phyloP scores from a whole-genome alignment of 2,113 vertebrate genomes.

The Misgurnus anguillicaudatus region DNA sequence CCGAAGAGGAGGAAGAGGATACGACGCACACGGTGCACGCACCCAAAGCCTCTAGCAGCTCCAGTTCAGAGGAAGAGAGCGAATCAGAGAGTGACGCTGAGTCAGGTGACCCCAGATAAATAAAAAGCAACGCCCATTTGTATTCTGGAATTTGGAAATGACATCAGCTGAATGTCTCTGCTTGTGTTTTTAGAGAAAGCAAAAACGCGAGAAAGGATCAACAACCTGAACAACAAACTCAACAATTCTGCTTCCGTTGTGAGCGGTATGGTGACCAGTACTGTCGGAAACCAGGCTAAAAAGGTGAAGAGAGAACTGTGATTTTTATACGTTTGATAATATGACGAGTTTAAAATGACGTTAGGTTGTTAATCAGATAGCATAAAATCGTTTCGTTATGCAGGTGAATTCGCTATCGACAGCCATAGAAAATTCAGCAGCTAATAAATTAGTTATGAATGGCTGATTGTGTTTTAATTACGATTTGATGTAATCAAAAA shows the following conservation, averaged over 20 bases:
- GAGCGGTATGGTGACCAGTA: conserved; percentile 62
- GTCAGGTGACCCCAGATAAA: conserved; percentile 65
- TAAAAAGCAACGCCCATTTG: background rate
- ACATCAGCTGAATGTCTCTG: background rate
- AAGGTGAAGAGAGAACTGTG: conserved; percentile 62
- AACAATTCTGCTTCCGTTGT: conserved; percentile 68
- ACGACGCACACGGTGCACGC: conserved; percentile 57
- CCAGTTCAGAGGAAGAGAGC: conserved; percentile 80
- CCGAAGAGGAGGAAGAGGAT: conserved; percentile 78
- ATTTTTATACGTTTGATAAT: too few relatives aligned
- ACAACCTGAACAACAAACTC: conserved; percentile 84
- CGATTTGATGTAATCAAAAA: too few relatives aligned
- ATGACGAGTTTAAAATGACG: too few relatives aligned
- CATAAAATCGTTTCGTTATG: too few relatives aligned
- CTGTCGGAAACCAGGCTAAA: conserved; percentile 66
- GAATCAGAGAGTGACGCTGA: conserved; percentile 78
- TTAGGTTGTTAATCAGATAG: too few relatives aligned
- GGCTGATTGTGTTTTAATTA: too few relatives aligned
- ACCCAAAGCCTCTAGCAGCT: conserved; percentile 77
- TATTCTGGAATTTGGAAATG: too few relatives aligned
- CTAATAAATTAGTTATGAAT: too few relatives aligned
- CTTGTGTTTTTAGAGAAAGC: conserved; percentile 72
- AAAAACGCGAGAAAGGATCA: conserved; percentile 81
- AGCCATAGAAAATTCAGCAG: too few relatives aligned
- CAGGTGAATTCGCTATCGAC: too few relatives aligned